A percentile compares a stretch with the other conserved stretches of the same genome.
phyloP scores from a whole-genome alignment of 2,113 vertebrate species.

The Oreotrochilus melanogaster region DNA sequence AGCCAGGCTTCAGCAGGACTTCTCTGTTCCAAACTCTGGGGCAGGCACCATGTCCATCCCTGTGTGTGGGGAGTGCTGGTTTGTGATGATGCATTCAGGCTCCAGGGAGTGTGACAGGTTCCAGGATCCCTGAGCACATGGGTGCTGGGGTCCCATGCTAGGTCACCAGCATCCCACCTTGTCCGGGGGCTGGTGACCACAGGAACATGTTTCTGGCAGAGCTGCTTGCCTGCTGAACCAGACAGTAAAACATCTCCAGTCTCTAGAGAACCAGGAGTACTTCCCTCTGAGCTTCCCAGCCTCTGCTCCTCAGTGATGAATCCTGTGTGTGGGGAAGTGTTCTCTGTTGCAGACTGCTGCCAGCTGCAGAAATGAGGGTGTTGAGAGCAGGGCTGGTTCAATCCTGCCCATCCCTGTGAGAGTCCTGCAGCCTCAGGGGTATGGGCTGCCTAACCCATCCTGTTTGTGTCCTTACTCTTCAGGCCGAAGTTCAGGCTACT shows the following conservation, averaged over 20 bases:
- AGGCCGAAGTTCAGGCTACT: fast-evolving
- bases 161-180: not conserved
- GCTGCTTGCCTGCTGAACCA: not conserved
- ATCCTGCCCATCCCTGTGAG: not conserved
- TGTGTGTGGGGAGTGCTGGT: fast-evolving
- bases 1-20: not conserved
- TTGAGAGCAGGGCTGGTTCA: not conserved
- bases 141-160: not conserved
- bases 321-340: fast-evolving
- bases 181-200: not conserved
- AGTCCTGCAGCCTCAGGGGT: not conserved
- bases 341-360: not conserved
- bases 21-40: not conserved
- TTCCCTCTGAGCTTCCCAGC: not conserved
- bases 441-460: not conserved
- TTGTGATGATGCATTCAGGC: not conserved
- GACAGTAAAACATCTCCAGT: not conserved
- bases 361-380: not conserved
- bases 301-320: not conserved
- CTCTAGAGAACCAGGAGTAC: not conserved
- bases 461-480: not conserved
- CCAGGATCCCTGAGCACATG: fast-evolving
- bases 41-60: fast-evolving
- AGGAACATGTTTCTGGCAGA: not conserved
- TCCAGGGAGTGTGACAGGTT: not conserved